Base-by-base conservation (phyloP, 2,797 vertebrate genomes). In the Phataginus tricuspis region DNA sequence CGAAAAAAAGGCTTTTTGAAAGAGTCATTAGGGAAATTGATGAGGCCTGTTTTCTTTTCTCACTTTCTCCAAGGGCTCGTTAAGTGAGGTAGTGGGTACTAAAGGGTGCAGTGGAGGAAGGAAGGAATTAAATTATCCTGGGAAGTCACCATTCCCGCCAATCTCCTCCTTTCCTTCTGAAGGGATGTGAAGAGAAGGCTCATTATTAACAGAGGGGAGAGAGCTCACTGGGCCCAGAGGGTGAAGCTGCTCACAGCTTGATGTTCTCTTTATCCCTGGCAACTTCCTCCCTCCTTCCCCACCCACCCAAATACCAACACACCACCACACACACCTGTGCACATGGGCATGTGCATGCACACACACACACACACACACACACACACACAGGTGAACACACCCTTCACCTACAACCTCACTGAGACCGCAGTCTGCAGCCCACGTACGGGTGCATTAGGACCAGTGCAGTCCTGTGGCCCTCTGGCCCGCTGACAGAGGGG, bases 11-110 rank as follows among this genome's bases (percentile, higher is more conserved):
- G 2, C 96, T 94, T 98, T 98, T 97, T 95, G 79, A 97, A 98
- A 98, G 96, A 97, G 95, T 98, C 98, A 98, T 98, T 98, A 98
- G 97, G 98, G 96, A 98, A 98, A 98, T 98, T 98, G 98, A 98
- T 98, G 98, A 98, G 96, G 91, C 93, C 97, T 98, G 96, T 98
- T 98, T 98, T 98, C 98, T 98, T 98, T 98, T 90, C 96, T 98
- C 90, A 95, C 53, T 90, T 49, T 96, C 97, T 98, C 97, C 37
- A 31, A 98, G 93, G 97, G 95, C 93, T 97, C 90, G 94, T 98
- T 98, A 97, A 29, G 94, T 95, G 82, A 92, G 69, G 85, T 93
- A 92, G 80, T 87, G 69, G 57, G 29, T 93, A 95, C 94, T 97
- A 53, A 75, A 2, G 61, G 69, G 78, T 49, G 34, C 12, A 49